Evolutionary conservation across 1,140 invertebrate species (phyloP).

Genomic region (Drosophila kurseongensis): DNA sequence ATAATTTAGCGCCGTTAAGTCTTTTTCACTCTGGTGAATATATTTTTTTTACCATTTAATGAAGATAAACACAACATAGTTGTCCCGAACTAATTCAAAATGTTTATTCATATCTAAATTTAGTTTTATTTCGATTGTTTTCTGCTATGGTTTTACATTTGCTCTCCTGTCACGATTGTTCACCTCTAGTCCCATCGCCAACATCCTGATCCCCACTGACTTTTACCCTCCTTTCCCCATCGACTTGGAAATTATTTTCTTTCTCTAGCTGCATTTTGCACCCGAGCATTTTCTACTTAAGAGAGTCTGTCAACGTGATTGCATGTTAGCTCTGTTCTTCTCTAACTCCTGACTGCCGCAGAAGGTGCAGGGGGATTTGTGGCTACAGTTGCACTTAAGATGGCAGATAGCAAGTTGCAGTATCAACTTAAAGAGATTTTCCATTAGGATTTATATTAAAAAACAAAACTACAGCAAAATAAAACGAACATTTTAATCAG

Average conservation of each 20-base stretch:
- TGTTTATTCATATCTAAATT: too few relatives aligned
- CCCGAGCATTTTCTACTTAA: constrained; percentile 73
- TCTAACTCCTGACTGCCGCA: constrained; percentile 16
- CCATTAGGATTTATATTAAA: constrained; percentile 2
- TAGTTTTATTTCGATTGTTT: not conserved
- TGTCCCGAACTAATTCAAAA: too few relatives aligned
- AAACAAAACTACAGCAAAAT: not conserved
- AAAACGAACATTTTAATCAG: constrained; percentile 13
- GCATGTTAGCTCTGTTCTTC: constrained; percentile 59
- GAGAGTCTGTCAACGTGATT: constrained; percentile 80
- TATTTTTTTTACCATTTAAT: not conserved
- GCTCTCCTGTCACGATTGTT: not conserved
- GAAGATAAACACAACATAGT: too few relatives aligned
- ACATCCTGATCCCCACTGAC: not conserved
- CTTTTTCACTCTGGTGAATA: too few relatives aligned
- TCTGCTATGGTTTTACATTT: not conserved
- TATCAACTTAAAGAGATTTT: constrained; percentile 22
- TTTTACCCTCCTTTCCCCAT: not conserved
- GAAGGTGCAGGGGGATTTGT: constrained; percentile 18
- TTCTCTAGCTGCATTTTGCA: constrained; percentile 66
- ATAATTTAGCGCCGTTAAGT: too few relatives aligned
- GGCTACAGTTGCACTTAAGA: constrained; percentile 40
- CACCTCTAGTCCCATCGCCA: constrained; percentile 6
- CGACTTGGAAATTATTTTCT: constrained; percentile 66
- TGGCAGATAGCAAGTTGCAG: constrained; percentile 7